Percentiles rank a stretch among this genome's conserved stretches.
These are phyloP conservation scores for Vanessa cardui DNA, from an alignment of 2,888 invertebrate species.

Conservation along the genomic window DNA sequence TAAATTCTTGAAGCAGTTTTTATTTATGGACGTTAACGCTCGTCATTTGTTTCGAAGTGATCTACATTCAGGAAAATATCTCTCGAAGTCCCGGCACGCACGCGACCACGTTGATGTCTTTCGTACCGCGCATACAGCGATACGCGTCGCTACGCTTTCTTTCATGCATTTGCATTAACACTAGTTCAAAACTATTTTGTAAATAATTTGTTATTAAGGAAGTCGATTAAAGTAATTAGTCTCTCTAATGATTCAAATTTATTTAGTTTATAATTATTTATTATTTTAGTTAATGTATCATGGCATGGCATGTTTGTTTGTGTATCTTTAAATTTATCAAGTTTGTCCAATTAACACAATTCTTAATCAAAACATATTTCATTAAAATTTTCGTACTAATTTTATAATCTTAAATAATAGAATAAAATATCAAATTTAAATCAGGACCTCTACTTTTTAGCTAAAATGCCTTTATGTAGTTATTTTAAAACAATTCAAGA, in stretches of 20 bases:
- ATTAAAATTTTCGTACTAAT: too few relatives aligned
- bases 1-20: neutral
- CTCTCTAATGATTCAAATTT: neutral
- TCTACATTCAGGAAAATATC: slow-evolving; percentile 13
- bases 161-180: slow-evolving; percentile 25
- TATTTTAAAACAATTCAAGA: too few relatives aligned
- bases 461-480: too few relatives aligned
- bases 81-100: slow-evolving; percentile 36
- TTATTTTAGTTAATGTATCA: too few relatives aligned
- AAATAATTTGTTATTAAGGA: neutral
- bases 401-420: too few relatives aligned
- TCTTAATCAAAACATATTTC: too few relatives aligned
- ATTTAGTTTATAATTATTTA: neutral
- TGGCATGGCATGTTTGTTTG: too few relatives aligned
- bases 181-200: neutral
- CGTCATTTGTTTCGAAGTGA: slow-evolving; percentile 1
- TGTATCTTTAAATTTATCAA: too few relatives aligned
- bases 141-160: slow-evolving; percentile 34
- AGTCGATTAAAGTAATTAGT: neutral
- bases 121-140: slow-evolving; percentile 43
- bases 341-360: too few relatives aligned
- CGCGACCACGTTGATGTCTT: slow-evolving; percentile 63
- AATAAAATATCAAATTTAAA: too few relatives aligned
- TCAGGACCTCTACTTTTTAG: too few relatives aligned
- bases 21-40: neutral